Conservation (phyloP, 2,888 invertebrate species). For the Agriopis aurantiaria region DNA sequence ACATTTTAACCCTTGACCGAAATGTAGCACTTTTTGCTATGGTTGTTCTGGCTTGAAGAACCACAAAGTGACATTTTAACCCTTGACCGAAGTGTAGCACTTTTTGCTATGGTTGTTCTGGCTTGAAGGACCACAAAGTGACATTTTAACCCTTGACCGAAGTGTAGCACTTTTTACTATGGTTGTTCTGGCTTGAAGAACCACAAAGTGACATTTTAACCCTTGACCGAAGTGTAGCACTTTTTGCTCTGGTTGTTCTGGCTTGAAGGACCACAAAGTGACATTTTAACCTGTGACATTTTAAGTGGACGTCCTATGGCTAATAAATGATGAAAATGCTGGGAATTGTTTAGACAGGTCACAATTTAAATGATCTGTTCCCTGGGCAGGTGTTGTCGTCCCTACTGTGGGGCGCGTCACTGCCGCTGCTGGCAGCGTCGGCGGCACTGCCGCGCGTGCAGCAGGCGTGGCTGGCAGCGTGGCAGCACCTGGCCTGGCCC, state of each 20-base stretch:
- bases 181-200: neutral
- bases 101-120: neutral
- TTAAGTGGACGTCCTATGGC: too few species aligned
- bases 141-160: neutral
- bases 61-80: neutral
- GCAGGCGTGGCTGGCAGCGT: constrained; percentile 60
- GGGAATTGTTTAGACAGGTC: too few species aligned
- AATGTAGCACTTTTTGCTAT: neutral
- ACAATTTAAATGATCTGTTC: neutral
- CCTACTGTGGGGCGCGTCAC: constrained; percentile 60
- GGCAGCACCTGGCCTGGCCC: constrained; percentile 69
- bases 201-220: neutral
- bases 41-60: neutral
- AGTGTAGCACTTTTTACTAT: neutral
- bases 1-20: too few species aligned
- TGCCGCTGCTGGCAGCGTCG: constrained; percentile 52
- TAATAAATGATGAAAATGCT: too few species aligned
- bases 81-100: too few species aligned
- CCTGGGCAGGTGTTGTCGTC: constrained; percentile 51
- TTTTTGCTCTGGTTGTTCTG: neutral
- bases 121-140: constrained; percentile 3
- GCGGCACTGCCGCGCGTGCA: constrained; percentile 51
- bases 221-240: neutral
- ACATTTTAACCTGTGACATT: neutral
- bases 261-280: constrained; percentile 3